These are phyloP conservation scores for Poeciliopsis presidionis DNA, from an alignment of 2,797 vertebrate genomes.

Conservation along the genomic window DNA sequence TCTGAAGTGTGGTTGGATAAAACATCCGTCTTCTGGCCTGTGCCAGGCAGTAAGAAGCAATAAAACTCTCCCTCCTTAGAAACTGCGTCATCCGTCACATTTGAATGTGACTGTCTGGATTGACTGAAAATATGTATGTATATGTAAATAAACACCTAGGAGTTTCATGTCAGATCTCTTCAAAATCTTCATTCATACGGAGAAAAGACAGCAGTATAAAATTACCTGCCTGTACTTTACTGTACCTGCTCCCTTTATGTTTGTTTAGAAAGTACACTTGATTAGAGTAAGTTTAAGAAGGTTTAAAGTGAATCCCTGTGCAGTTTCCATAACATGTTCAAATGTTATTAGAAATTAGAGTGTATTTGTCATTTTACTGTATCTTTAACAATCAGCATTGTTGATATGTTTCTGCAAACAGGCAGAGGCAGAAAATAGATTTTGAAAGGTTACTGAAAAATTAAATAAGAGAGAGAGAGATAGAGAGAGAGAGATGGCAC, in stretches of 20 bases:
- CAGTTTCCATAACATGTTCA: background rate
- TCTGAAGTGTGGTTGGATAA: background rate
- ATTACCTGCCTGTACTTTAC: background rate
- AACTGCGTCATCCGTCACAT: constrained; percentile 9
- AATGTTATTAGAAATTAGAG: too few relatives aligned
- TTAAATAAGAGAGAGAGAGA: too few relatives aligned
- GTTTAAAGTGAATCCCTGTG: background rate
- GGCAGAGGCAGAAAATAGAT: too few relatives aligned
- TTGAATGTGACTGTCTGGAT: constrained; percentile 7
- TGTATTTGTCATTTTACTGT: too few relatives aligned
- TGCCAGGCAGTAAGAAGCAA: background rate
- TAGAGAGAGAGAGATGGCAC: too few relatives aligned
- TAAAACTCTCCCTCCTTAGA: background rate
- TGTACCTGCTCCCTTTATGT: background rate
- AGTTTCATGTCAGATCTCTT: background rate
- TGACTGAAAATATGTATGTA: background rate
- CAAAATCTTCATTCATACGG: constrained; percentile 16
- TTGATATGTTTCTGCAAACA: too few relatives aligned
- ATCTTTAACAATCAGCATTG: too few relatives aligned
- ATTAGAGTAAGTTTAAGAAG: background rate
- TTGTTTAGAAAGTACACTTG: background rate
- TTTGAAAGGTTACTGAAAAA: too few relatives aligned
- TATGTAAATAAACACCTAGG: too few relatives aligned
- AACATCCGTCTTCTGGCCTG: constrained; percentile 15
- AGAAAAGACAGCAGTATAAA: constrained; percentile 13